A percentile compares a stretch with the other conserved stretches of the same genome.
phyloP scores from a whole-genome alignment of 2,888 invertebrate species.

The Chymomyza procnemis region DNA sequence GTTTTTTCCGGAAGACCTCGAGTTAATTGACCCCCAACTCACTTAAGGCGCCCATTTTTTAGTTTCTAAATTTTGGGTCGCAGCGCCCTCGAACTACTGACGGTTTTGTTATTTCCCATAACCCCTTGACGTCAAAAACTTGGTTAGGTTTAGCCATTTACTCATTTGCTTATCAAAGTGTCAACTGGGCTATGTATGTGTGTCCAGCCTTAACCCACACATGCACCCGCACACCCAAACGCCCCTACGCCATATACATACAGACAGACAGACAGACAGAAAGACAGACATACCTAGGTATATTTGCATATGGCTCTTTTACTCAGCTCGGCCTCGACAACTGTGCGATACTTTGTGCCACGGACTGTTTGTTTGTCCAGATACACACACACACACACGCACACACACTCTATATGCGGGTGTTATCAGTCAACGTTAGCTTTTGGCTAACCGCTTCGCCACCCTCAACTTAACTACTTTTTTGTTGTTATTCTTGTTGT shows the following conservation, averaged over 20 bases:
- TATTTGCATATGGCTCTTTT: slow-evolving; percentile 71
- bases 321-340: slow-evolving; percentile 43
- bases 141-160: slow-evolving; percentile 6
- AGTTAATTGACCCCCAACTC: neutral
- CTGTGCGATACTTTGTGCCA: slow-evolving; percentile 13
- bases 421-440: slow-evolving; percentile 63
- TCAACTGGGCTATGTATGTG: slow-evolving; percentile 35
- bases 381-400: slow-evolving; percentile 42
- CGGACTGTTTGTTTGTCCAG: slow-evolving; percentile 68
- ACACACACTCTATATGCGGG: slow-evolving; percentile 54
- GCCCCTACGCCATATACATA: too few relatives aligned
- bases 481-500: too few relatives aligned
- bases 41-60: neutral
- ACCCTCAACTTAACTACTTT: neutral
- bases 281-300: too few relatives aligned
- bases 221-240: too few relatives aligned
- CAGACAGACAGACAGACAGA: neutral
- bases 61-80: neutral
- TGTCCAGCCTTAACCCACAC: slow-evolving; percentile 40
- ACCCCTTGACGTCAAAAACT: neutral
- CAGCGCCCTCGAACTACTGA: neutral
- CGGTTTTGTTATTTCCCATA: neutral
- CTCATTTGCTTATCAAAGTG: slow-evolving; percentile 48
- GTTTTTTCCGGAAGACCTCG: too few relatives aligned
- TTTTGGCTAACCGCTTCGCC: slow-evolving; percentile 48